Evolutionary conservation across 2,797 vertebrate genomes (phyloP).

Genomic region (Melanotaenia parkinsoni): DNA sequence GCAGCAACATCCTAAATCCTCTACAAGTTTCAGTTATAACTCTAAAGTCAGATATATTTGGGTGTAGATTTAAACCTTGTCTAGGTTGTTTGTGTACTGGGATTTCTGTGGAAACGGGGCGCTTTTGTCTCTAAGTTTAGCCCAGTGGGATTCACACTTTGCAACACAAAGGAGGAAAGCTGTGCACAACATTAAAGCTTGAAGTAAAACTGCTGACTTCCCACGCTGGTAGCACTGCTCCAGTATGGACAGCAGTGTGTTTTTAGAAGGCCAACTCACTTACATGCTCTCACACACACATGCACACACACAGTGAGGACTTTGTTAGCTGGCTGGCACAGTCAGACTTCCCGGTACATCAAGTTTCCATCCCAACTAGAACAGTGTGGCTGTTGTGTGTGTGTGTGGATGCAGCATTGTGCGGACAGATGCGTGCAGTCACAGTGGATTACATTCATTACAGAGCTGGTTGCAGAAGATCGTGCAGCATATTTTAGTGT

Average conservation of each 20-base stretch:
- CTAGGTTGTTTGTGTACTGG: constrained; percentile 12
- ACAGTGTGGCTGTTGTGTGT: constrained; percentile 66
- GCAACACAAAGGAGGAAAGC: constrained; percentile 43
- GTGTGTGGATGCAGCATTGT: constrained; percentile 48
- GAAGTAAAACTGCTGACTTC: constrained; percentile 26
- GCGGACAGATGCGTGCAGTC: constrained; percentile 51
- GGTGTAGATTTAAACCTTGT: not conserved
- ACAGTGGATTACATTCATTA: constrained; percentile 59
- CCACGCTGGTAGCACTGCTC: constrained; percentile 46
- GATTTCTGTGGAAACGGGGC: constrained; percentile 40
- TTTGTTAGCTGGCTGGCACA: constrained; percentile 66
- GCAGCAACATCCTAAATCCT: not conserved
- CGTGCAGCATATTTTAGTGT: constrained; percentile 20
- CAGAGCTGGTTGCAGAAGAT: constrained; percentile 27
- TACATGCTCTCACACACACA: constrained; percentile 16
- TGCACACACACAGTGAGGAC: constrained; percentile 63
- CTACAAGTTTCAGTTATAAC: not conserved
- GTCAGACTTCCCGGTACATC: constrained; percentile 50
- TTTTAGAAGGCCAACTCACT: constrained; percentile 34
- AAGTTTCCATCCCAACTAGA: constrained; percentile 68
- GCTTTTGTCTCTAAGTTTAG: constrained; percentile 32
- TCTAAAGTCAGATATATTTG: constrained; percentile 22
- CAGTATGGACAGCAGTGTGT: constrained; percentile 43
- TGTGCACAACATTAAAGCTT: constrained; percentile 39
- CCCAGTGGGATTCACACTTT: constrained; percentile 39